Percentiles rank a stretch among this genome's conserved stretches.
Evolutionary conservation across 2,888 invertebrate genomes (phyloP).

Genomic region (Drosophila antonietae): DNA sequence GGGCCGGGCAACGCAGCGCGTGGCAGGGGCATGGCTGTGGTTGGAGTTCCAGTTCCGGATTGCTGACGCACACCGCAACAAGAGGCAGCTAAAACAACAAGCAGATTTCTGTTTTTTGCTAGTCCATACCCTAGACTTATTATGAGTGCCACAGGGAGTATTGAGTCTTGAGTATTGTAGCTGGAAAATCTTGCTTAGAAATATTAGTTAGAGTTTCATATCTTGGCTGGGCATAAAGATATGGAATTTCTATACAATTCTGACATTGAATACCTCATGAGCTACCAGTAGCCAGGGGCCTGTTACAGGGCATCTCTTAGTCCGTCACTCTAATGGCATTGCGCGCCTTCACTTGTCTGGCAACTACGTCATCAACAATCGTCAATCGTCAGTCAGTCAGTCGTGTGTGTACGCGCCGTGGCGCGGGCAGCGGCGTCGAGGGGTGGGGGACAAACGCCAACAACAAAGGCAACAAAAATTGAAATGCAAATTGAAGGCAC

Average conservation of each 20-base stretch:
- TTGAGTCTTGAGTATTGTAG: not conserved
- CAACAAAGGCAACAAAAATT: slow-evolving; percentile 57
- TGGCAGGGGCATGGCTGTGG: not conserved
- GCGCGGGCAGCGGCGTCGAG: not conserved
- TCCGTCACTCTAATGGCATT: not conserved
- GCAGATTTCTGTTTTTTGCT: slow-evolving; percentile 22
- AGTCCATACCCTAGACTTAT: slow-evolving; percentile 11
- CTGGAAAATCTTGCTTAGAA: not conserved
- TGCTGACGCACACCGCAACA: slow-evolving; percentile 53
- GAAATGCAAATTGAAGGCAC: slow-evolving; percentile 77
- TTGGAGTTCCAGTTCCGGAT: slow-evolving; percentile 54
- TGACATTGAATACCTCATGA: not conserved
- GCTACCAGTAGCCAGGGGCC: too few species aligned
- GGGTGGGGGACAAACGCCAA: slow-evolving; percentile 6
- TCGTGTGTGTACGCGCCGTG: slow-evolving; percentile 1
- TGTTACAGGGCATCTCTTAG: slow-evolving; percentile 22
- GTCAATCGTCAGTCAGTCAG: slow-evolving; percentile 45
- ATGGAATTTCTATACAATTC: not conserved
- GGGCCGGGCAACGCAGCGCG: not conserved
- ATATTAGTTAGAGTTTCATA: not conserved
- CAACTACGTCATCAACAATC: slow-evolving; percentile 45
- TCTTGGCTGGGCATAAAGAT: not conserved
- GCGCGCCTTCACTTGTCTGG: slow-evolving; percentile 8
- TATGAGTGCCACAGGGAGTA: not conserved
- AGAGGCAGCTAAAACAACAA: slow-evolving; percentile 39